phyloP scores from a whole-genome alignment of 2,797 vertebrate genomes.

The Prionace glauca region DNA sequence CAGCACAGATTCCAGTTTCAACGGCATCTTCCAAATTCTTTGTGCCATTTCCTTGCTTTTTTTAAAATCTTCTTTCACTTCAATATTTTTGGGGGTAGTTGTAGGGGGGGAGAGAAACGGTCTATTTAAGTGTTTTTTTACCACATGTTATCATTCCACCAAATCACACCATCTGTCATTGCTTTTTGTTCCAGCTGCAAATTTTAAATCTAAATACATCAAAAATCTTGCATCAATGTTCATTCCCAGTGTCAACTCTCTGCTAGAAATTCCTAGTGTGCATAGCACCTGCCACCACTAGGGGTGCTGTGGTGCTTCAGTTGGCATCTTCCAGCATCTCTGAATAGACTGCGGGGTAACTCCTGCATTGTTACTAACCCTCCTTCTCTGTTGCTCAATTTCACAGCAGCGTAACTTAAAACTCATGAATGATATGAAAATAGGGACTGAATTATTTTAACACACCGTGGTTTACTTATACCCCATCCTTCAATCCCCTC shows the following conservation, averaged over 20 bases:
- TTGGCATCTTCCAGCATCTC: not conserved
- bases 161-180: not conserved
- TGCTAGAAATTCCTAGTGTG: not conserved
- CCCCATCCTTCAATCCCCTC: no score
- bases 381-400: not conserved
- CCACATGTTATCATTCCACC: not conserved
- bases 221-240: not conserved
- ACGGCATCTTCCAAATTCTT: not conserved
- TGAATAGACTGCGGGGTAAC: not conserved
- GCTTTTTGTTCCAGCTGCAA: not conserved
- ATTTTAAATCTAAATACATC: not conserved
- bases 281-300: not conserved
- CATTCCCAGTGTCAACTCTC: not conserved
- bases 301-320: not conserved
- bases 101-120: not conserved
- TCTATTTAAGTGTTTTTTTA: not conserved
- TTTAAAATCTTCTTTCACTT: not conserved
- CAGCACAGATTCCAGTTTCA: not conserved
- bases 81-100: not conserved
- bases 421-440: not conserved
- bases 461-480: not conserved
- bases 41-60: not conserved
- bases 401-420: not conserved
- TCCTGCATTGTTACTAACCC: not conserved
- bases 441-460: not conserved